These are phyloP conservation scores for Habropoda laboriosa DNA, from an alignment of 1,140 invertebrate species.

Conservation along the genomic window DNA sequence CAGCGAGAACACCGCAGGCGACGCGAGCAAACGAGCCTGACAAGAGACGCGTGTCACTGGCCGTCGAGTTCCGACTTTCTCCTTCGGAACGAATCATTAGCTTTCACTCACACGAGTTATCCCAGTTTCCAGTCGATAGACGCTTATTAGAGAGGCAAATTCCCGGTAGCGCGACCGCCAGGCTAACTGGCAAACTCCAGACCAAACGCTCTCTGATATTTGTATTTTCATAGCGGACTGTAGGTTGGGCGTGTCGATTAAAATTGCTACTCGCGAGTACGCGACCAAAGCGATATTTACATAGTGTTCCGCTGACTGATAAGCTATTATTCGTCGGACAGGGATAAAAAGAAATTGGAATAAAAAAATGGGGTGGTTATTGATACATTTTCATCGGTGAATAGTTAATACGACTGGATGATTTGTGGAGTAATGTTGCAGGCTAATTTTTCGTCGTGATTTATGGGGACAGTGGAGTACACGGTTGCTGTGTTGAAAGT, in stretches of 20 bases:
- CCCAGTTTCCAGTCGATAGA: conserved; percentile 58
- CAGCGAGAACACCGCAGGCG: not conserved
- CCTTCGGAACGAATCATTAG: conserved; percentile 69
- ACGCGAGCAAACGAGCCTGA: conserved; percentile 27
- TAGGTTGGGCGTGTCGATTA: conserved; percentile 4
- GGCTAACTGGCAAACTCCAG: not conserved
- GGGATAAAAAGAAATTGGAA: too few relatives aligned
- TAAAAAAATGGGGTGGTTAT: too few relatives aligned
- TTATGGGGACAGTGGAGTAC: too few relatives aligned
- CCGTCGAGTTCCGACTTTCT: conserved; percentile 63
- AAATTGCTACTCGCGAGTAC: not conserved
- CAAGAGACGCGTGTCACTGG: conserved; percentile 54
- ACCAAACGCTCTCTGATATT: not conserved
- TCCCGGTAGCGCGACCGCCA: conserved; percentile 14
- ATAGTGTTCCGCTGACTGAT: not conserved
- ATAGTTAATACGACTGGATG: too few relatives aligned
- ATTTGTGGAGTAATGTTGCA: too few relatives aligned
- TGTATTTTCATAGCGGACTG: not conserved
- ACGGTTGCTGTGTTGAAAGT: too few relatives aligned
- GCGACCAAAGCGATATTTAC: conserved; percentile 25
- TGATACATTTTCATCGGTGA: too few relatives aligned
- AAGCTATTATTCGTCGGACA: not conserved
- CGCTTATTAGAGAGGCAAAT: conserved; percentile 54
- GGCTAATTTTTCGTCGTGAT: too few relatives aligned
- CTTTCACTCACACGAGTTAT: conserved; percentile 66